phyloP scores from a whole-genome alignment of 2,113 vertebrate genomes.

The Lamprologus callipterus region DNA sequence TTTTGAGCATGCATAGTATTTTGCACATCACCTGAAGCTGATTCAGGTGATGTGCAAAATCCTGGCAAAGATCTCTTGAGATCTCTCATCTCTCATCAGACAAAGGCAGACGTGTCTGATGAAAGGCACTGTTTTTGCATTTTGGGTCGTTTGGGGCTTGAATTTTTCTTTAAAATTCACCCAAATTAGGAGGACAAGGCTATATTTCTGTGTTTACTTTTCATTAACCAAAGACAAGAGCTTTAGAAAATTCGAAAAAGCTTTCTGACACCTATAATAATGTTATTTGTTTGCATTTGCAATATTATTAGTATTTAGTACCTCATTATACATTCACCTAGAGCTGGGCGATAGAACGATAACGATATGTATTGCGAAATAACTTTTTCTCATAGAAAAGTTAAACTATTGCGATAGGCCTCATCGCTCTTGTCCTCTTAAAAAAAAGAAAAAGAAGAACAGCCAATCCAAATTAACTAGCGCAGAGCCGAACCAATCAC shows the following conservation, averaged over 20 bases:
- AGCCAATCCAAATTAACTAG: too few species aligned
- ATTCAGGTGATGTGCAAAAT: too few species aligned
- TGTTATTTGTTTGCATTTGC: neutral
- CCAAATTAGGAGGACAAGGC: neutral
- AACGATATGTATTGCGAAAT: too few species aligned
- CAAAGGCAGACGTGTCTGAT: neutral
- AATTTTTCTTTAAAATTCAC: neutral
- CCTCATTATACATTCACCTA: neutral
- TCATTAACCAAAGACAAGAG: neutral
- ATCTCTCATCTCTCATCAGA: too few species aligned
- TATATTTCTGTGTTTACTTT: neutral
- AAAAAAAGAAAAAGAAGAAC: too few species aligned
- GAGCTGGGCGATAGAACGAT: too few species aligned
- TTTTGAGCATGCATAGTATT: neutral
- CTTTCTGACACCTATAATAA: neutral
- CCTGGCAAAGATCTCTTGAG: too few species aligned
- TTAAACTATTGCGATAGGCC: too few species aligned
- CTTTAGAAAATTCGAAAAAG: neutral
- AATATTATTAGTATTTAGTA: neutral
- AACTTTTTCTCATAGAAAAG: too few species aligned
- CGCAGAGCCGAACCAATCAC: too few species aligned
- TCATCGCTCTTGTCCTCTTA: too few species aligned
- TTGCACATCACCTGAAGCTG: neutral
- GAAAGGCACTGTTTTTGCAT: neutral
- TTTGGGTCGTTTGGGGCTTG: neutral